Evolutionary conservation across 2,113 vertebrate species (phyloP).

Genomic region (Hippocampus comes): DNA sequence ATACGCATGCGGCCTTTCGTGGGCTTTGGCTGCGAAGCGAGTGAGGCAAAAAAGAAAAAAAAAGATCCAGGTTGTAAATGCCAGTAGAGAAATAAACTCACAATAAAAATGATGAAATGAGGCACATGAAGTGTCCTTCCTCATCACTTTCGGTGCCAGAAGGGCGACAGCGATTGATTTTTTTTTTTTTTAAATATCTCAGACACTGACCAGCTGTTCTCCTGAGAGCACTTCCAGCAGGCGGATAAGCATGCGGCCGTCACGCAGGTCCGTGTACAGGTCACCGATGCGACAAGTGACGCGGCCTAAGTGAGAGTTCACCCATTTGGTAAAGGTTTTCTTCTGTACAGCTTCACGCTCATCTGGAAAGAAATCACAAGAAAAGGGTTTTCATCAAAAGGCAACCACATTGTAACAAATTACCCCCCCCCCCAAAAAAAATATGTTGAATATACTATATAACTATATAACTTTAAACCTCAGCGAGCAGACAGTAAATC

Average conservation of each 20-base stretch:
- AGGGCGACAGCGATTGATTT: slow-evolving; percentile 13
- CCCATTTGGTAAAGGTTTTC: slow-evolving; percentile 96
- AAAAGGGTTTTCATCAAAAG: not conserved
- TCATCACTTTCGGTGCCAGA: slow-evolving; percentile 9
- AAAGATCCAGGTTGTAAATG: not conserved
- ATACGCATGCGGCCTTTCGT: slow-evolving; percentile 93
- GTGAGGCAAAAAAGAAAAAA: not conserved
- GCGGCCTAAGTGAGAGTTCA: slow-evolving; percentile 89
- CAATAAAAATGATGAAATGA: slow-evolving; percentile 22
- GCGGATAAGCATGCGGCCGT: slow-evolving; percentile 88
- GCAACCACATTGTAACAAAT: not conserved
- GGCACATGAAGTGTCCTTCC: slow-evolving; percentile 21
- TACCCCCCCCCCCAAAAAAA: too few species aligned
- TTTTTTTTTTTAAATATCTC: not conserved
- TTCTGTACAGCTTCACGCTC: slow-evolving; percentile 93
- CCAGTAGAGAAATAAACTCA: slow-evolving; percentile 11
- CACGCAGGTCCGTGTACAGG: slow-evolving; percentile 87
- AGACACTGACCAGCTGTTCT: slow-evolving; percentile 84
- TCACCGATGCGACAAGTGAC: slow-evolving; percentile 88
- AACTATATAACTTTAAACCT: too few species aligned
- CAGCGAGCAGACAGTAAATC: too few species aligned
- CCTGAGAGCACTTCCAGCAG: slow-evolving; percentile 90
- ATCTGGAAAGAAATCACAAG: slow-evolving; percentile 68
- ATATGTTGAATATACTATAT: too few species aligned
- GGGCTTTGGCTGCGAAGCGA: slow-evolving; percentile 79